phyloP scores from a whole-genome alignment of 2,113 vertebrate genomes.

The Semnopithecus entellus region DNA sequence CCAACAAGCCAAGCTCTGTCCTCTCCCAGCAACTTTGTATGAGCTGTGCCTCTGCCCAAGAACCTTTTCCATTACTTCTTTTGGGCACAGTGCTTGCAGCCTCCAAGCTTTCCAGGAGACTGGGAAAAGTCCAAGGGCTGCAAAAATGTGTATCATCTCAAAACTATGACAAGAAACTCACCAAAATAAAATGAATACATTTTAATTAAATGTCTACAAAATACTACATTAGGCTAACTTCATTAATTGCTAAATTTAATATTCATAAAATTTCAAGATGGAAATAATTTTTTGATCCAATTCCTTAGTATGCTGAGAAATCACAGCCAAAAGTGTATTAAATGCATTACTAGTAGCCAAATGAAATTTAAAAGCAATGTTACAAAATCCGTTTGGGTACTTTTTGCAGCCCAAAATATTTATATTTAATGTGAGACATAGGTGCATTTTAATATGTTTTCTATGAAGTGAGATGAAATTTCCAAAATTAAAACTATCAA shows the following conservation, averaged over 20 bases:
- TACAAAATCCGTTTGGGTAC: not conserved
- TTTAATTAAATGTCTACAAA: conserved; percentile 28
- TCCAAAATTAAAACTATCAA: not conserved
- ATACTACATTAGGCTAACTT: not conserved
- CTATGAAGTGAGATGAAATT: not conserved
- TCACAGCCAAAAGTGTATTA: not conserved
- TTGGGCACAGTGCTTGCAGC: not conserved
- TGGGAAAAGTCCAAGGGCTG: not conserved
- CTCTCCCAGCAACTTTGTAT: not conserved
- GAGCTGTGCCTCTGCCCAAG: not conserved
- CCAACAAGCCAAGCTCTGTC: not conserved
- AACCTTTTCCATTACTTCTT: not conserved
- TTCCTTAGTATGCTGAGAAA: conserved; percentile 21
- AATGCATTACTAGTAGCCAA: not conserved
- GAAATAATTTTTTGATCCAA: not conserved
- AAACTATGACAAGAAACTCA: not conserved
- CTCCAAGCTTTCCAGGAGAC: not conserved
- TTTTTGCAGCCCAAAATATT: not conserved
- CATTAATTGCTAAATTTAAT: conserved; percentile 18
- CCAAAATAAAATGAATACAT: conserved; percentile 6
- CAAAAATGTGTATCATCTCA: conserved; percentile 9
- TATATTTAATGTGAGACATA: not conserved
- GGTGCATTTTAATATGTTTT: not conserved
- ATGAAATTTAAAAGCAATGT: conserved; percentile 40
- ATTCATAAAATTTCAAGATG: not conserved